phyloP scores from a whole-genome alignment of 2,113 vertebrate species.

The Xenotilapia longispinis region DNA sequence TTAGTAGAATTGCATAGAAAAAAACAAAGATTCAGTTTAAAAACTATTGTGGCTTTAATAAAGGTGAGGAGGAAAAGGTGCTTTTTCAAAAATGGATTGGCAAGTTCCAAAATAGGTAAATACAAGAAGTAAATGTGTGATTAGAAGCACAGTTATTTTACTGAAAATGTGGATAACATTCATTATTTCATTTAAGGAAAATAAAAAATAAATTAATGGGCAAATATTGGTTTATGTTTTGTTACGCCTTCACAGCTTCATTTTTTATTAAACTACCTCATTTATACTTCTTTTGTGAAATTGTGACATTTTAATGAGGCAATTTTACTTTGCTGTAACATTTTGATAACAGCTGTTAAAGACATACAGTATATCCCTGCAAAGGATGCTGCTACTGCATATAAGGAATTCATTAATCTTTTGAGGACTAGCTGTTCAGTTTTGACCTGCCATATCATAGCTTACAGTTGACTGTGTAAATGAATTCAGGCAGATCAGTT shows the following conservation, averaged over 20 bases:
- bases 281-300: not conserved
- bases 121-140: not conserved
- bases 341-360: not conserved
- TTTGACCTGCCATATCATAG: slow-evolving; percentile 5
- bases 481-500: slow-evolving; percentile 16
- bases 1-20: slow-evolving; percentile 29
- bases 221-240: not conserved
- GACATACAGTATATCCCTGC: no score
- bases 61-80: not conserved
- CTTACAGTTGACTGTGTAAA: slow-evolving; percentile 4
- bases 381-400: no score
- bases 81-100: not conserved
- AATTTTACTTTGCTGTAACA: not conserved
- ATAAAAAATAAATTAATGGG: not conserved
- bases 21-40: slow-evolving; percentile 50
- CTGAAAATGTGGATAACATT: not conserved
- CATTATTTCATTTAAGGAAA: not conserved
- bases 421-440: not conserved
- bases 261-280: not conserved
- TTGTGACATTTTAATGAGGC: not conserved
- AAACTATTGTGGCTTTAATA: not conserved
- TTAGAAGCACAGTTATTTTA: not conserved
- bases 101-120: not conserved
- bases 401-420: not conserved
- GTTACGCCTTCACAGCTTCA: not conserved